These are phyloP conservation scores for Platycercus adscitus DNA, from an alignment of 2,113 vertebrate species.

Conservation along the genomic window DNA sequence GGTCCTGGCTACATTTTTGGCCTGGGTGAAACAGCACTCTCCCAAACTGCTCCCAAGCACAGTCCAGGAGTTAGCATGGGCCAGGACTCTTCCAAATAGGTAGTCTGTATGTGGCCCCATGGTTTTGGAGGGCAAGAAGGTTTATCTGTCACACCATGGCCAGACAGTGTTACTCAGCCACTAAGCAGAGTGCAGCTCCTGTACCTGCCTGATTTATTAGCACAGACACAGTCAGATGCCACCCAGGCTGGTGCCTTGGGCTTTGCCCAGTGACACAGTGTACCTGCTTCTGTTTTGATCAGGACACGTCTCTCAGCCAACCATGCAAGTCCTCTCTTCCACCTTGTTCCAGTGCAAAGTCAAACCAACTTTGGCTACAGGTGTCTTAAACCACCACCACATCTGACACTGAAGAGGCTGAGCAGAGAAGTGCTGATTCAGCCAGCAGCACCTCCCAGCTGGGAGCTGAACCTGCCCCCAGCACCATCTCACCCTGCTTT, in stretches of 20 bases:
- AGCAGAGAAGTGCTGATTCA: background rate
- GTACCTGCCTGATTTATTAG: background rate
- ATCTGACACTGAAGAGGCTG: background rate
- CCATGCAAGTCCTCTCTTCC: rapidly evolving
- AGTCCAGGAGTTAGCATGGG: background rate
- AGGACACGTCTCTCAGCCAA: background rate
- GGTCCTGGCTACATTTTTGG: background rate
- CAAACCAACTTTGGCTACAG: background rate
- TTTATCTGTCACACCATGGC: background rate
- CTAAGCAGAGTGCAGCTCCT: background rate
- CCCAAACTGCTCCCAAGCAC: background rate
- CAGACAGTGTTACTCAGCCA: background rate
- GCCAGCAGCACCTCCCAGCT: background rate
- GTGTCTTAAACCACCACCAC: background rate
- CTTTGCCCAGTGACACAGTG: background rate
- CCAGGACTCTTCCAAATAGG: background rate
- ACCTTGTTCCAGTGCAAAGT: background rate
- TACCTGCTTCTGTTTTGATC: background rate
- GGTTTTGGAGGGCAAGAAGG: background rate
- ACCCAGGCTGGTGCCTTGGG: rapidly evolving
- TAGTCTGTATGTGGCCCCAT: background rate
- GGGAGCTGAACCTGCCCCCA: background rate
- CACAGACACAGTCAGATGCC: background rate
- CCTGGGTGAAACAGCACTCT: background rate
- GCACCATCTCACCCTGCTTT: background rate